phyloP scores from a whole-genome alignment of 2,113 vertebrate genomes.

The Geococcyx californianus region DNA sequence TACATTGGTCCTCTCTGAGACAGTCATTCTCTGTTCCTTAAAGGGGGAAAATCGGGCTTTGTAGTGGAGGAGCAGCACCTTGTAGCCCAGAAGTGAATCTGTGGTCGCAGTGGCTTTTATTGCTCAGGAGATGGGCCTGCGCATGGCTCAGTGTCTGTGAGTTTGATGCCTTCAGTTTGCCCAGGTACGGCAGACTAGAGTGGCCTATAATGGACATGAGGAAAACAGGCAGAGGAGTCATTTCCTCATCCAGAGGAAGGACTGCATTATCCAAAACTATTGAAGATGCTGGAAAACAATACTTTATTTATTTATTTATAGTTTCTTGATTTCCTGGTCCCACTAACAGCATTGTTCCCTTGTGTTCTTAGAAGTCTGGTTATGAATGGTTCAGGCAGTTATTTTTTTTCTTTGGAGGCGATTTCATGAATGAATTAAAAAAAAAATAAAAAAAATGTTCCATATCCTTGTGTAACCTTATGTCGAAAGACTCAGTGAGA shows the following conservation, averaged over 20 bases:
- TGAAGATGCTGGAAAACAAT: conserved; percentile 14
- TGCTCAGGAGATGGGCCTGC: not conserved
- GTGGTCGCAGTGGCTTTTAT: not conserved
- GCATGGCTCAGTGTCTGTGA: not conserved
- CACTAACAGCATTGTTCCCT: not conserved
- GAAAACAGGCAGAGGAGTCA: not conserved
- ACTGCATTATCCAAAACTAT: not conserved
- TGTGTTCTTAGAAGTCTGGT: conserved; percentile 37
- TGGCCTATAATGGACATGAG: not conserved
- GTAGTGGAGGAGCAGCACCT: not conserved
- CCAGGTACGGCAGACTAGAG: not conserved
- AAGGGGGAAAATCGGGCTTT: not conserved
- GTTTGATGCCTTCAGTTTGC: not conserved
- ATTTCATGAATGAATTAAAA: conserved; percentile 1
- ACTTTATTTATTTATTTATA: not conserved
- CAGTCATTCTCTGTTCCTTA: not conserved
- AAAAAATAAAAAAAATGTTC: not conserved
- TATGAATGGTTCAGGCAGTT: not conserved
- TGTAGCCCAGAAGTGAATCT: not conserved
- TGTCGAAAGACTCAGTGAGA: not conserved
- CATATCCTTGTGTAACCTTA: not conserved
- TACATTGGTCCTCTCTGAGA: not conserved
- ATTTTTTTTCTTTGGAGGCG: not conserved
- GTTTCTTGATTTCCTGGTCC: conserved; percentile 21
- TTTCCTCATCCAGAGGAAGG: conserved; percentile 39